Evolutionary conservation across 2,113 vertebrate genomes (phyloP), one percentile per base, ranked within the genome.

Genomic region (Hipposideros armiger): DNA sequence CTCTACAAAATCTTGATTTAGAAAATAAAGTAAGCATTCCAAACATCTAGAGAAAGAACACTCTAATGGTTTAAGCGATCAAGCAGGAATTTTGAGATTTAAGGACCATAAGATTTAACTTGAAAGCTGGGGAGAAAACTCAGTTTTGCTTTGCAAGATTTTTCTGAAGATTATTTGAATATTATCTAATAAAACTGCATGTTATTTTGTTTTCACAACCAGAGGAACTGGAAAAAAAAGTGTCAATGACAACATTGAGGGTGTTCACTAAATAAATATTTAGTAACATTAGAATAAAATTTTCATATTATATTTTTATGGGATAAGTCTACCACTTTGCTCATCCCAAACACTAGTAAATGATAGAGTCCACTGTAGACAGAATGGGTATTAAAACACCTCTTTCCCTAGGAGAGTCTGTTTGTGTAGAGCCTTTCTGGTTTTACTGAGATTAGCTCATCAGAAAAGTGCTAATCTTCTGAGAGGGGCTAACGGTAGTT

Each of bases 101-200:
- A 90, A 47, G 24, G 5, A 82, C 19, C 2, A 32, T 26, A 78
- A 80, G 36, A 87, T n/a, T 90, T 74, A 69, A 73, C 32, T 86
- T 80, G 52, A 94, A 88, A 84, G 56, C 20, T 84, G 22, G 5
- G 26, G 17, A 66, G 36, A 72, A 69, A 73, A 58, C 62, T 90
- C n/a, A 87, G 15, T 66, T 95, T 93, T 93, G 19, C 11, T 91
- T 77, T 58, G 62, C 24, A 77, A 82, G 6, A 52, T 64, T 58
- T 96, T 95, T 81, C 78, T 72, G 54, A 80, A 28, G 47, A 73
- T 89, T 94, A 67, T 16, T 26, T 95, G n/a, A 89, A 26, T 26
- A 84, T 90, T 89, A 84, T 45, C 16, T 66, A 62, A 66, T 73
- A 83, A 84, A 32, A 64, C 4, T 66, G 26, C 1, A 32, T 91